phyloP scores from a whole-genome alignment of 2,797 vertebrate genomes.

The Delichon dasypus region DNA sequence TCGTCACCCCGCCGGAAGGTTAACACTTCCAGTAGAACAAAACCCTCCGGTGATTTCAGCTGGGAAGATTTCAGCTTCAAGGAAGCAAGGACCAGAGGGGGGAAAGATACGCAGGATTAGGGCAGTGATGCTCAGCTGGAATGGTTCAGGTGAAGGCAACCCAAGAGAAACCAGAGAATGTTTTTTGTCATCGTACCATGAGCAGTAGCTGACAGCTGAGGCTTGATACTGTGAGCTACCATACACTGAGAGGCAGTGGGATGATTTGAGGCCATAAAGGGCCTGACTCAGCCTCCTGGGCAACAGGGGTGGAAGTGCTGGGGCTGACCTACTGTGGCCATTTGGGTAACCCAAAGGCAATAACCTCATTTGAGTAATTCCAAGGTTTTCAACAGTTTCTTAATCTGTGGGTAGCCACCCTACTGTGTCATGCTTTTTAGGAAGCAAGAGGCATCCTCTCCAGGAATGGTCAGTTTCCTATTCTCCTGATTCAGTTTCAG shows the following conservation, averaged over 20 bases:
- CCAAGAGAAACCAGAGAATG: not conserved
- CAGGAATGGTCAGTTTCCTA: not conserved
- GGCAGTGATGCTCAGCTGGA: not conserved
- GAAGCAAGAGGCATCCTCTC: not conserved
- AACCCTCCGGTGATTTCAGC: not conserved
- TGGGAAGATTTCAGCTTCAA: not conserved
- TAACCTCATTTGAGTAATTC: not conserved
- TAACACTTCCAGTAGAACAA: not conserved
- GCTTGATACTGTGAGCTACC: not conserved
- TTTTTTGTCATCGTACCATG: fast-evolving
- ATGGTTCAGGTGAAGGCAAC: not conserved
- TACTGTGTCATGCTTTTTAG: not conserved
- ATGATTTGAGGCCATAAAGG: not conserved
- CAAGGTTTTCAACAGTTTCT: not conserved
- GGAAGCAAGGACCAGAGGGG: not conserved
- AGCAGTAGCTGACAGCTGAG: fast-evolving
- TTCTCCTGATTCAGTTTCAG: not conserved
- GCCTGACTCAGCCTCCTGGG: not conserved
- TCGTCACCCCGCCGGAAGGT: not conserved
- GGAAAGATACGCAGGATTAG: not conserved
- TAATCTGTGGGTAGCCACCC: not conserved
- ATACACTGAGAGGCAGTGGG: fast-evolving
- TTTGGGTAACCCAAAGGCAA: not conserved
- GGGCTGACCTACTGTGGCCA: not conserved
- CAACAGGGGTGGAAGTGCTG: not conserved